Evolutionary conservation across 2,113 vertebrate species (phyloP).

Genomic region (Tenrec ecaudatus): DNA sequence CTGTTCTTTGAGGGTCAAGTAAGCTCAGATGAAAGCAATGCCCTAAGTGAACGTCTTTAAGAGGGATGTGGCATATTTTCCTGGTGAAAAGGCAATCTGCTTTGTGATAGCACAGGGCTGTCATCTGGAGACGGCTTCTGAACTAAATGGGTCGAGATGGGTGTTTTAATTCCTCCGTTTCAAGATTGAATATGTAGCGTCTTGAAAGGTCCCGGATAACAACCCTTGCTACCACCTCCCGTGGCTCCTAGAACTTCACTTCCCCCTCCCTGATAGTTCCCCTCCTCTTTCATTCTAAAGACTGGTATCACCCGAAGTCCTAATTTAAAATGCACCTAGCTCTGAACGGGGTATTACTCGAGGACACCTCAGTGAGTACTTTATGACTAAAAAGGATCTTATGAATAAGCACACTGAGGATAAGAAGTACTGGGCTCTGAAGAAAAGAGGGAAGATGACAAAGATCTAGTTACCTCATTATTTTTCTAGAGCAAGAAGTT

Average conservation of each 20-base stretch:
- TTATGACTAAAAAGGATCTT: neutral
- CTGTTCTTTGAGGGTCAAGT: slow-evolving; percentile 1
- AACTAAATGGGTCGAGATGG: slow-evolving; percentile 9
- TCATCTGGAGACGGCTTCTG: slow-evolving; percentile 9
- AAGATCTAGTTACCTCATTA: neutral
- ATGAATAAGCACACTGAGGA: slow-evolving; percentile 2
- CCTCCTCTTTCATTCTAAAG: slow-evolving; percentile 26
- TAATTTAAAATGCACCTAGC: slow-evolving; percentile 37
- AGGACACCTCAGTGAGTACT: neutral
- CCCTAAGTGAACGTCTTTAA: slow-evolving; percentile 12
- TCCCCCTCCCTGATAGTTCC: neutral
- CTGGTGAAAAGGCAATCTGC: slow-evolving; percentile 10
- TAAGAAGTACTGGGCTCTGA: slow-evolving; percentile 1
- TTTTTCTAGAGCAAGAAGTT: slow-evolving; percentile 44
- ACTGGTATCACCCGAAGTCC: slow-evolving; percentile 25
- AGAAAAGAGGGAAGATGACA: neutral
- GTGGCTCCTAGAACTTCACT: slow-evolving; percentile 37
- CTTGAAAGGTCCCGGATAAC: slow-evolving; percentile 23
- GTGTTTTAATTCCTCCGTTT: neutral
- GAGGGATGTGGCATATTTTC: neutral
- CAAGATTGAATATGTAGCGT: neutral
- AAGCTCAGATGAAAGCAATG: slow-evolving; percentile 46
- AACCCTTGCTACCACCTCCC: neutral
- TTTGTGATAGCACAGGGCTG: neutral
- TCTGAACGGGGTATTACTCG: neutral